Conservation (phyloP, 1,140 invertebrate species). For the Hylaeus anthracinus region DNA sequence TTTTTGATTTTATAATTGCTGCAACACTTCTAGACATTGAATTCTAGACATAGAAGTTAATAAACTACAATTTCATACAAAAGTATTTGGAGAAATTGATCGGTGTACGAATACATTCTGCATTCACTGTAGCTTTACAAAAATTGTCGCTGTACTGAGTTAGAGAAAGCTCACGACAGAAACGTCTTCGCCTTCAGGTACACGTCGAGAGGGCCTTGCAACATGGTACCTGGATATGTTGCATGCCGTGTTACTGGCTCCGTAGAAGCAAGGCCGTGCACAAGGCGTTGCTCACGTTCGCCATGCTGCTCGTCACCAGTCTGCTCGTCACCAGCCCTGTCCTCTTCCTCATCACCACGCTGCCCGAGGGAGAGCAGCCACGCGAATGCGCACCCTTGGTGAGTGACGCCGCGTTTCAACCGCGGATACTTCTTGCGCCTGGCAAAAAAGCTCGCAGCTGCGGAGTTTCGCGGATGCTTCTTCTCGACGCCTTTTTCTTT, state of each 20-base stretch:
- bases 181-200: slow-evolving; percentile 29
- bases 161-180: too few species aligned
- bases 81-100: too few species aligned
- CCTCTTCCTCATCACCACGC: slow-evolving; percentile 83
- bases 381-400: slow-evolving; percentile 80
- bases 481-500: background rate
- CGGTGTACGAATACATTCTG: too few species aligned
- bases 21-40: too few species aligned
- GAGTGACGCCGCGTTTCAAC: slow-evolving; percentile 55
- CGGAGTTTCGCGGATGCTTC: background rate
- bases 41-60: too few species aligned
- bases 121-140: too few species aligned
- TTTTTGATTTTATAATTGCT: too few species aligned
- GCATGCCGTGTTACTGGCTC: slow-evolving; percentile 83
- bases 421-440: background rate
- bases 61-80: too few species aligned
- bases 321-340: slow-evolving; percentile 84
- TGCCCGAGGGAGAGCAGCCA: slow-evolving; percentile 81
- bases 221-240: slow-evolving; percentile 83
- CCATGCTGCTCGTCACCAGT: slow-evolving; percentile 83
- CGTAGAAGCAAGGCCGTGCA: slow-evolving; percentile 83
- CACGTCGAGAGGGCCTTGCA: slow-evolving; percentile 68
- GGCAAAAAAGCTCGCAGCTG: background rate
- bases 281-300: slow-evolving; percentile 83
- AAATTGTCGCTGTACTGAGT: too few species aligned